Conservation (phyloP, 2,113 vertebrate genomes). For the Euleptes europaea region DNA sequence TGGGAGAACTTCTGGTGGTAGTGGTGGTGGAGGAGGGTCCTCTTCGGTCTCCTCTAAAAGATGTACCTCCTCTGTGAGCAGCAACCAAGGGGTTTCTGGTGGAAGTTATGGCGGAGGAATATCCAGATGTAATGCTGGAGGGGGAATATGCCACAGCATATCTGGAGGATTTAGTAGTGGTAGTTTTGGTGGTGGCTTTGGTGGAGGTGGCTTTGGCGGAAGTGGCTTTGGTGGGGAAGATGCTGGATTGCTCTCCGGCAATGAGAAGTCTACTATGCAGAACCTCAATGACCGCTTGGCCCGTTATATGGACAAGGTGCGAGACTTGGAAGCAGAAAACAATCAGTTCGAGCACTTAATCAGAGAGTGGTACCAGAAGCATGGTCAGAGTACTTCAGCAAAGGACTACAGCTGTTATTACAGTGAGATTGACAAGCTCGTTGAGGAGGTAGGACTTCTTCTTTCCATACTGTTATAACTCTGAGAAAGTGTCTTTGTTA, state of each 20-base stretch:
- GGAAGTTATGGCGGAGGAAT: constrained; percentile 45
- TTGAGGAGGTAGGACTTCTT: constrained; percentile 69
- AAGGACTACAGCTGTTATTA: constrained; percentile 77
- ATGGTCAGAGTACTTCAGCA: constrained; percentile 51
- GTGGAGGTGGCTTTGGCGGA: constrained; percentile 35
- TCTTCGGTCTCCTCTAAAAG: not conserved
- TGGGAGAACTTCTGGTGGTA: not conserved
- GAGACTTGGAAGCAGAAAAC: constrained; percentile 70
- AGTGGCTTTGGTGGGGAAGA: constrained; percentile 54
- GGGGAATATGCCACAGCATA: not conserved
- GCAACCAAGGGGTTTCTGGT: constrained; percentile 30
- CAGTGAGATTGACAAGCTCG: constrained; percentile 68
- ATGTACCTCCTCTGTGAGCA: not conserved
- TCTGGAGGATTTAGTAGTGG: not conserved
- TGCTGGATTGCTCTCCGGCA: constrained; percentile 62
- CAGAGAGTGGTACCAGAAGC: constrained; percentile 79
- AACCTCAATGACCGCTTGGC: constrained; percentile 76
- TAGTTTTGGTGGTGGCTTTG: not conserved
- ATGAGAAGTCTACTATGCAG: constrained; percentile 79
- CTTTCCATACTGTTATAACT: not conserved
- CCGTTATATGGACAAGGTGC: constrained; percentile 71
- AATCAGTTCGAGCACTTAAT: constrained; percentile 69
- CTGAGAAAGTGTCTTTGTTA: not conserved
- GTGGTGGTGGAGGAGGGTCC: not conserved
- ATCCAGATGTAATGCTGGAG: constrained; percentile 23